Evolutionary conservation across 2,113 vertebrate species (phyloP).

Genomic region (Chelonoidis abingdonii): DNA sequence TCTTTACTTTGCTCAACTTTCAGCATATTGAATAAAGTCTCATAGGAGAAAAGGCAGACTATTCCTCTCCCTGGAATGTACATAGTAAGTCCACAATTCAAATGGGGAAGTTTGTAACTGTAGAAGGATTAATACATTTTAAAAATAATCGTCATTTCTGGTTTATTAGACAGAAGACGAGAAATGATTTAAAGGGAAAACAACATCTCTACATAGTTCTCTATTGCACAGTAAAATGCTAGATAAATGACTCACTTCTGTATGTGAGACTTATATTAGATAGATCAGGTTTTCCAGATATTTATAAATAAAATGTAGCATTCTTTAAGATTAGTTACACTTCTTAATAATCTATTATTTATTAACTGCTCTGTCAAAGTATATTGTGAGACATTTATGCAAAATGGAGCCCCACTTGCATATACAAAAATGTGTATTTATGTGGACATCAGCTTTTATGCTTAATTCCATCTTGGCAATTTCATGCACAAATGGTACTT

Average conservation of each 20-base stretch:
- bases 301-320: not conserved
- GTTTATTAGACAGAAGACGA: not conserved
- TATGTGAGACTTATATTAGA: not conserved
- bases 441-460: not conserved
- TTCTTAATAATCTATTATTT: not conserved
- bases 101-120: not conserved
- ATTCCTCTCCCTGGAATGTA: not conserved
- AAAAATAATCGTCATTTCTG: not conserved
- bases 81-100: not conserved
- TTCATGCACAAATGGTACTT: not conserved
- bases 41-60: not conserved
- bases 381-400: not conserved
- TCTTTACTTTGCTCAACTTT: not conserved
- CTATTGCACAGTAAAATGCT: not conserved
- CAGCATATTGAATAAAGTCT: fast-evolving
- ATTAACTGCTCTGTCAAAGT: not conserved
- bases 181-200: not conserved
- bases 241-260: not conserved
- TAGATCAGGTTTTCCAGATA: not conserved
- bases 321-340: not conserved
- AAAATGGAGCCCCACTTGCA: not conserved
- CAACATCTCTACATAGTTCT: not conserved
- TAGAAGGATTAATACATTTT: not conserved
- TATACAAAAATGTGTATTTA: not conserved
- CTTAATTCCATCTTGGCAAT: not conserved